Conservation (phyloP, 2,888 invertebrate genomes). For the Isoperla grammatica region DNA sequence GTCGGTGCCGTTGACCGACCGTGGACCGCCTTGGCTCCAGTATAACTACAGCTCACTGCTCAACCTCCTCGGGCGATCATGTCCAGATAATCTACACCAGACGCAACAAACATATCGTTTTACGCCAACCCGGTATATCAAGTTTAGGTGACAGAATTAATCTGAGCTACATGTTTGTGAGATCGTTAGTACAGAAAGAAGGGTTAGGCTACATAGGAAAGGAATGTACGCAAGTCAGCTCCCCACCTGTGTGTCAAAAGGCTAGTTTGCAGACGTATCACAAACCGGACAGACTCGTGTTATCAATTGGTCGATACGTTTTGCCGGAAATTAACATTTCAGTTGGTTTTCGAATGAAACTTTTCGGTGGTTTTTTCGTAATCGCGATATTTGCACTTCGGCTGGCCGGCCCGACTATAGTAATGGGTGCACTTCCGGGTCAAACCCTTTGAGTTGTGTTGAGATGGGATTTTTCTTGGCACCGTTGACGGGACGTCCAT, state of each 20-base stretch:
- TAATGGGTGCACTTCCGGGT: slow-evolving; percentile 12
- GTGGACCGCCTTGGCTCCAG: background rate
- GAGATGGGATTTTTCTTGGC: slow-evolving; percentile 9
- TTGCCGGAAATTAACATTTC: background rate
- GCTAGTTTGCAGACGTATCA: background rate
- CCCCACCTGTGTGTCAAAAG: slow-evolving; percentile 10
- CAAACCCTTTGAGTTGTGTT: slow-evolving; percentile 13
- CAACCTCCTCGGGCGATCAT: slow-evolving; percentile 6
- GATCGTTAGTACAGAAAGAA: slow-evolving; percentile 10
- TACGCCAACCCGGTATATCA: slow-evolving; percentile 1
- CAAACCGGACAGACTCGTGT: background rate
- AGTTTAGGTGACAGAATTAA: slow-evolving; percentile 18
- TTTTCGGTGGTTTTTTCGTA: background rate
- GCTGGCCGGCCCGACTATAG: background rate
- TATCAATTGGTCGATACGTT: background rate
- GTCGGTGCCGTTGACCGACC: slow-evolving; percentile 2
- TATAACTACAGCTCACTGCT: background rate
- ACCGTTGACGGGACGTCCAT: no score
- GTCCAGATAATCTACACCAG: background rate
- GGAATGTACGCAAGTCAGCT: slow-evolving; percentile 1
- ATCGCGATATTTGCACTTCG: slow-evolving; percentile 1
- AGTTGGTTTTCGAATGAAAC: background rate
- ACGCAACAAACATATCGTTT: slow-evolving; percentile 7
- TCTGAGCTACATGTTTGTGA: slow-evolving; percentile 14
- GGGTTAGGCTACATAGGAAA: slow-evolving; percentile 14